Conservation (phyloP, 2,888 invertebrate genomes). For the Gastracanthus pulcherrimus region DNA sequence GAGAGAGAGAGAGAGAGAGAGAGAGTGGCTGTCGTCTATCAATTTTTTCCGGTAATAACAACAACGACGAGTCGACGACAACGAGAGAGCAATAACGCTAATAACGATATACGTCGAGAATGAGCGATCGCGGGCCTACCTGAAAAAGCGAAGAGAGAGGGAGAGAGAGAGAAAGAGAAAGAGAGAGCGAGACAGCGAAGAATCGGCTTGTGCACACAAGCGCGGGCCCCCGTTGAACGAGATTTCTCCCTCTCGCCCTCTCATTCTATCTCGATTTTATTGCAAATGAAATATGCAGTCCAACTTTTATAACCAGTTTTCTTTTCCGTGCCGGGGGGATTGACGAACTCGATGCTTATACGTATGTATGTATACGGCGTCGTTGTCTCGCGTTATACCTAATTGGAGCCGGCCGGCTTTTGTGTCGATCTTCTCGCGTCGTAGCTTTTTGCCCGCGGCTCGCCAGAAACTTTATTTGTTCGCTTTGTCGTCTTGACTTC, state of each 20-base stretch:
- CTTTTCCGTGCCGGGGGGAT: constrained; percentile 26
- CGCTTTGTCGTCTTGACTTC: neutral
- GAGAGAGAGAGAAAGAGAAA: neutral
- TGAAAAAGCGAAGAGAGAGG: constrained; percentile 38
- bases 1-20: no score
- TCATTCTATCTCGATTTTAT: constrained; percentile 30
- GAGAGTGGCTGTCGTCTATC: constrained; percentile 68
- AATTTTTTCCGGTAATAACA: constrained; percentile 60
- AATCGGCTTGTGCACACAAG: neutral
- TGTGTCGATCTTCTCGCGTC: constrained; percentile 51
- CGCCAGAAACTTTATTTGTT: neutral
- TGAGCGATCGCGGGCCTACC: constrained; percentile 54
- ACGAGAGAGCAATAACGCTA: constrained; percentile 56
- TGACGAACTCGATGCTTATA: constrained; percentile 14
- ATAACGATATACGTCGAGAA: constrained; percentile 60
- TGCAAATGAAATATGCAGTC: constrained; percentile 54
- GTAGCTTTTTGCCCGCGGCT: constrained; percentile 12
- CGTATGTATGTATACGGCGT: neutral
- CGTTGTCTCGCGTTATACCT: constrained; percentile 35
- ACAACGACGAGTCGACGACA: constrained; percentile 32
- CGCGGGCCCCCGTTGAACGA: constrained; percentile 42
- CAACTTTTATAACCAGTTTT: constrained; percentile 41
- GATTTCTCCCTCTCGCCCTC: constrained; percentile 31
- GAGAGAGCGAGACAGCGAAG: neutral
- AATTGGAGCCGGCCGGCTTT: constrained; percentile 50